Conservation (phyloP, 2,888 invertebrate species). For the Iselma pallidipennis region DNA sequence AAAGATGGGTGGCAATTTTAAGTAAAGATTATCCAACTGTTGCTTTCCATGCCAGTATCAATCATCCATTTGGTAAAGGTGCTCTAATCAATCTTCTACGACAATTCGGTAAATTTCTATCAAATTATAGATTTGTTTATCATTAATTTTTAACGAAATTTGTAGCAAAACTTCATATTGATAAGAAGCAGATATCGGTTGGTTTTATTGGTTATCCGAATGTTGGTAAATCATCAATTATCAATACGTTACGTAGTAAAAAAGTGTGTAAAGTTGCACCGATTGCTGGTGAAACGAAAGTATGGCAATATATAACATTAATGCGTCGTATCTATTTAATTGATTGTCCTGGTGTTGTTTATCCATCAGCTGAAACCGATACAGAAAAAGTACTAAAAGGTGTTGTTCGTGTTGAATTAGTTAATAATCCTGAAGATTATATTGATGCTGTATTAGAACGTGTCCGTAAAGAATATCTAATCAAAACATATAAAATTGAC, state of each 20-base stretch:
- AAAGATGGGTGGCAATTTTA: slow-evolving; percentile 94
- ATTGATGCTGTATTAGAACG: slow-evolving; percentile 83
- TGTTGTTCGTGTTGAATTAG: slow-evolving; percentile 94
- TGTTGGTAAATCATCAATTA: slow-evolving; percentile 97
- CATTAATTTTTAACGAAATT: too few species aligned
- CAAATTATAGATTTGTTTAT: too few species aligned
- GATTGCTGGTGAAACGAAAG: slow-evolving; percentile 96
- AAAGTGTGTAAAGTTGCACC: slow-evolving; percentile 99
- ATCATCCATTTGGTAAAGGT: slow-evolving; percentile 98
- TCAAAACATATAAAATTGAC: slow-evolving; percentile 86
- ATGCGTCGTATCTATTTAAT: slow-evolving; percentile 97
- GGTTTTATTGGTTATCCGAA: slow-evolving; percentile 99
- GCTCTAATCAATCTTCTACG: slow-evolving; percentile 93
- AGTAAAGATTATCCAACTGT: slow-evolving; percentile 96
- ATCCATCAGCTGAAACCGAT: slow-evolving; percentile 95
- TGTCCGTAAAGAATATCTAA: slow-evolving; percentile 86
- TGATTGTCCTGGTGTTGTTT: slow-evolving; percentile 98
- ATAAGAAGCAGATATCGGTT: slow-evolving; percentile 98
- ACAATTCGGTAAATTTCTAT: slow-evolving; percentile 75
- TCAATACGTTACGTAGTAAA: slow-evolving; percentile 93
- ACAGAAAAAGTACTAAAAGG: slow-evolving; percentile 95
- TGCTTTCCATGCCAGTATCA: slow-evolving; percentile 98
- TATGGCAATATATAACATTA: slow-evolving; percentile 99
- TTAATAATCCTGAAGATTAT: slow-evolving; percentile 94
- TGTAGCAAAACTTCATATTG: slow-evolving; percentile 79